A percentile compares a stretch with the other conserved stretches of the same genome.
These are phyloP conservation scores for Centropyge bicolor DNA, from an alignment of 2,797 vertebrate genomes.

Conservation along the genomic window DNA sequence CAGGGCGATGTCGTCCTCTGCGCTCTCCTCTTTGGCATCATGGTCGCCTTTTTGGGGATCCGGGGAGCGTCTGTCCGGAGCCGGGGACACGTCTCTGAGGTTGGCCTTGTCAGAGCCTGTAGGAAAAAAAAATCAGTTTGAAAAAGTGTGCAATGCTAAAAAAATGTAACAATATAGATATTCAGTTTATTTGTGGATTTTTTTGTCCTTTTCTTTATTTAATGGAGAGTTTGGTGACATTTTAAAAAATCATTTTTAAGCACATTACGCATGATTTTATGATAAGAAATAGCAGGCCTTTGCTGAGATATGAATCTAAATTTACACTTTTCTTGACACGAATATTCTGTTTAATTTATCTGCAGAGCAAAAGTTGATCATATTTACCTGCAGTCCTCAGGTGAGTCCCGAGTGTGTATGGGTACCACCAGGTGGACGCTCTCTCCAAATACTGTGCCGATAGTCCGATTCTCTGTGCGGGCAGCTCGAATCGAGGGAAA, in stretches of 20 bases:
- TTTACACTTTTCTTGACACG: neutral
- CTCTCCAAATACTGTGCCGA: slow-evolving; percentile 93
- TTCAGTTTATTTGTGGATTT: no score
- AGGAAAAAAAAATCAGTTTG: neutral
- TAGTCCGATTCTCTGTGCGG: slow-evolving; percentile 91
- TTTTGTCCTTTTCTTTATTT: no score
- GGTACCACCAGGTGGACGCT: slow-evolving; percentile 94
- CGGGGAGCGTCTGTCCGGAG: slow-evolving; percentile 89
- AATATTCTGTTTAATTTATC: neutral
- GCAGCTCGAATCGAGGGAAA: slow-evolving; percentile 94
- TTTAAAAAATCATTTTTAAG: no score
- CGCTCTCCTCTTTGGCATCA: slow-evolving; percentile 88
- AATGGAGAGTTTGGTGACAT: no score
- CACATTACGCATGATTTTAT: no score
- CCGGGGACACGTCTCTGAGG: slow-evolving; percentile 87
- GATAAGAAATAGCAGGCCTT: neutral
- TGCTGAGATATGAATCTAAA: neutral
- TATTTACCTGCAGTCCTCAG: slow-evolving; percentile 89
- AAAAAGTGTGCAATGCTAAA: no score
- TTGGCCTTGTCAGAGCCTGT: slow-evolving; percentile 88
- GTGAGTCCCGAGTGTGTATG: slow-evolving; percentile 90
- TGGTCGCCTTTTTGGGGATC: slow-evolving; percentile 88
- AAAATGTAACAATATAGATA: no score
- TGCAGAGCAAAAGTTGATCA: neutral
- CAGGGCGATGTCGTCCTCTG: slow-evolving; percentile 90